phyloP scores from a whole-genome alignment of 2,797 vertebrate genomes.

The Bryconaethiops microstoma region DNA sequence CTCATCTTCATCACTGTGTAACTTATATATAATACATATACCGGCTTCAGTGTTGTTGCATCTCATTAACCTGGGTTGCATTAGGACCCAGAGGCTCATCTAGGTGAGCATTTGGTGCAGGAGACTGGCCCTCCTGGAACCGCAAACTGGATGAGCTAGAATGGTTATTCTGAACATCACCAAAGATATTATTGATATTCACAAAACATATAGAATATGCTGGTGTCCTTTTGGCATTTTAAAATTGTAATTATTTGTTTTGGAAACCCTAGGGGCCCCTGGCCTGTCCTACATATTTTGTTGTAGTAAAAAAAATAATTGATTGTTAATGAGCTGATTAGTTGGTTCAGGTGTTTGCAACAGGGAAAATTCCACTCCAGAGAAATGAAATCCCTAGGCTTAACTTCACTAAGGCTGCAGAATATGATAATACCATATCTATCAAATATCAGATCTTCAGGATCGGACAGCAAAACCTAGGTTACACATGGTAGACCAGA shows the following conservation, averaged over 20 bases:
- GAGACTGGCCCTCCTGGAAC: background rate
- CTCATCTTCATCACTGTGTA: background rate
- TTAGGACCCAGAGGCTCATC: constrained; percentile 5
- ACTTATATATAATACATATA: background rate
- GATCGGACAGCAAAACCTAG: background rate
- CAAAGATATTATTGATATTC: background rate
- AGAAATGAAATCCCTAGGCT: background rate
- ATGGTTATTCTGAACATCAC: background rate
- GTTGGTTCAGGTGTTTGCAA: background rate
- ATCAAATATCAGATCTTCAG: background rate
- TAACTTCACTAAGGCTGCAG: background rate
- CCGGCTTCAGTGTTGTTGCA: too few relatives aligned
- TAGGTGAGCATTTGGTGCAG: background rate
- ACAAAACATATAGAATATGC: background rate
- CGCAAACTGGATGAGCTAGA: background rate
- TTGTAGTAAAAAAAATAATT: too few relatives aligned
- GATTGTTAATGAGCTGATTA: too few relatives aligned
- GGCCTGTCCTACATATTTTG: too few relatives aligned
- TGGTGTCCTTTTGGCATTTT: background rate
- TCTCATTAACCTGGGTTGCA: background rate
- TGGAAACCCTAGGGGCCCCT: too few relatives aligned
- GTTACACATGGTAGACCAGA: too few relatives aligned
- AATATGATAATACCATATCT: background rate
- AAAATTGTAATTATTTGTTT: too few relatives aligned
- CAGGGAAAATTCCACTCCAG: background rate